Evolutionary conservation across 1,140 invertebrate species (phyloP).

Genomic region (Drosophila nebulosa): DNA sequence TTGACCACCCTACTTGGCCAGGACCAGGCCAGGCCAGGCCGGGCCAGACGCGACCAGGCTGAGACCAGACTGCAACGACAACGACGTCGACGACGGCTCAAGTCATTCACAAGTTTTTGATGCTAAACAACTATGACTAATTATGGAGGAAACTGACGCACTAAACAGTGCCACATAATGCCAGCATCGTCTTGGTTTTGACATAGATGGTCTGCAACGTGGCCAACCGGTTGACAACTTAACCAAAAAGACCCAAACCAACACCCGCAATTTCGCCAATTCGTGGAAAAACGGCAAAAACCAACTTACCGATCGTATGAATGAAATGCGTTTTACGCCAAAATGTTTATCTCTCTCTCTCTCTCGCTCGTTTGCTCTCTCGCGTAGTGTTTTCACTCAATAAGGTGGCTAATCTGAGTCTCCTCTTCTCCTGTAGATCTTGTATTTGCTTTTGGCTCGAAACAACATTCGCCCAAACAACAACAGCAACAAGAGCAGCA

Average conservation of each 20-base stretch:
- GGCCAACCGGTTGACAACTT: conserved; percentile 28
- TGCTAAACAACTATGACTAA: conserved; percentile 79
- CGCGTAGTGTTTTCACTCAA: conserved; percentile 40
- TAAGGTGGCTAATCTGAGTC: conserved; percentile 23
- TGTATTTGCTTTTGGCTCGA: neutral
- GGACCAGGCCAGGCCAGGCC: conserved; percentile 51
- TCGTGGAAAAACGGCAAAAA: conserved; percentile 59
- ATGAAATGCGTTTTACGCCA: conserved; percentile 76
- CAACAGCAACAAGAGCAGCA: neutral
- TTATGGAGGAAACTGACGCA: conserved; percentile 75
- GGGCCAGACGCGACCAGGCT: neutral
- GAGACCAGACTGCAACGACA: neutral
- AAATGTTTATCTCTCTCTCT: conserved; percentile 6
- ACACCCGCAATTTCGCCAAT: conserved; percentile 78
- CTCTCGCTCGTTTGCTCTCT: neutral
- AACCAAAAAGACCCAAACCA: conserved; percentile 21
- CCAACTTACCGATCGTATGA: conserved; percentile 51
- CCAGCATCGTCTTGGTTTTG: conserved; percentile 69
- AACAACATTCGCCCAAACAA: neutral
- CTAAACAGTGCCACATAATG: conserved; percentile 77
- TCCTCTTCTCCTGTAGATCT: conserved; percentile 2
- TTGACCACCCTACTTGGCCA: conserved; percentile 65
- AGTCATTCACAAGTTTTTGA: conserved; percentile 74
- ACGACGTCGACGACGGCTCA: conserved; percentile 15
- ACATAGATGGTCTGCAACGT: conserved; percentile 59